A percentile compares a stretch with the other conserved stretches of the same genome.
Conservation (phyloP, 2,113 vertebrate species). For the Paradisaea rubra region DNA sequence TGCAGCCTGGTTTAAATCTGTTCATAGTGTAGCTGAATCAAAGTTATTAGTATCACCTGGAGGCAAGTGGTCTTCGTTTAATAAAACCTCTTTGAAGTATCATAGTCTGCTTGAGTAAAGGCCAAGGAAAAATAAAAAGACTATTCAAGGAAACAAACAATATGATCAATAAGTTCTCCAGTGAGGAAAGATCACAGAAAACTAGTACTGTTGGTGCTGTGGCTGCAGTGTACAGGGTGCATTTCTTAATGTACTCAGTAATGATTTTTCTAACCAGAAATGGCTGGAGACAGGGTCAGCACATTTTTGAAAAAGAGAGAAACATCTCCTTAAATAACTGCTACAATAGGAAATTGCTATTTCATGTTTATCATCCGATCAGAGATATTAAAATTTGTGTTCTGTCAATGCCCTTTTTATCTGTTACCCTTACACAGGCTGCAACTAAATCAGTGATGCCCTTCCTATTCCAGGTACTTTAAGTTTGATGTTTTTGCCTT, state of each 20-base stretch:
- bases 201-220: neutral
- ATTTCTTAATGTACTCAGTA: neutral
- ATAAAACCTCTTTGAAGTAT: neutral
- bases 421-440: neutral
- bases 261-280: neutral
- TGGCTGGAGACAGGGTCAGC: neutral
- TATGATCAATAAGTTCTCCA: neutral
- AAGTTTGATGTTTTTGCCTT: neutral
- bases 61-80: neutral
- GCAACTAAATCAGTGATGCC: neutral
- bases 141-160: neutral
- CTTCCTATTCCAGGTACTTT: neutral
- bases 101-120: neutral
- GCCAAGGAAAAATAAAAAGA: neutral
- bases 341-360: neutral
- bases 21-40: neutral
- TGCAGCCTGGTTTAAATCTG: neutral
- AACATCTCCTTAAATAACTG: neutral
- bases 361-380: neutral
- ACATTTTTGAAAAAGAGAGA: neutral
- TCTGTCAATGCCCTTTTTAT: neutral
- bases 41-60: conserved; percentile 7
- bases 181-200: neutral
- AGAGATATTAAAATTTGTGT: neutral
- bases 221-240: neutral